These are phyloP conservation scores for Ptiloglossa arizonensis DNA, from an alignment of 1,140 invertebrate species.

Conservation along the genomic window DNA sequence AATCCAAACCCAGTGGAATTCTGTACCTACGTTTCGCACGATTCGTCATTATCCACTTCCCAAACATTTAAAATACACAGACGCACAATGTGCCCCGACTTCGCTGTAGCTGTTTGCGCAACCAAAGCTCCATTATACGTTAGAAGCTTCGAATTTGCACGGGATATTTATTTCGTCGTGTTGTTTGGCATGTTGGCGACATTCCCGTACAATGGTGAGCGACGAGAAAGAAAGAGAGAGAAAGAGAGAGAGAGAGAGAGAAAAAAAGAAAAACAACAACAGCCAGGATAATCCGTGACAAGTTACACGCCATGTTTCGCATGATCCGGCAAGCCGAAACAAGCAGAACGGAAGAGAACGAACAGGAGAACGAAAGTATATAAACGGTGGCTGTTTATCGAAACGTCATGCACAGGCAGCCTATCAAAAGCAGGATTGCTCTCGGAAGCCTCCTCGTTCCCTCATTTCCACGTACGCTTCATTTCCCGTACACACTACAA, in stretches of 20 bases:
- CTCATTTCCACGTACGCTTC: constrained; percentile 49
- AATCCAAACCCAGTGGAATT: too few species aligned
- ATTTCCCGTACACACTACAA: constrained; percentile 28
- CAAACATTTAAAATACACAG: too few species aligned
- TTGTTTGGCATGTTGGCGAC: constrained; percentile 10
- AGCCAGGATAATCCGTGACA: constrained; percentile 45
- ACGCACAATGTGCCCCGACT: too few species aligned
- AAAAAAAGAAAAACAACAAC: too few species aligned
- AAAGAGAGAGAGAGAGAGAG: too few species aligned
- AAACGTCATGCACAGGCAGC: constrained; percentile 71
- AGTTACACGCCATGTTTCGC: constrained; percentile 50
- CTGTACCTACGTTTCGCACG: too few species aligned
- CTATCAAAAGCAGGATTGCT: constrained; percentile 72
- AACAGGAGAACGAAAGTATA: constrained; percentile 57
- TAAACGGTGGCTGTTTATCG: constrained; percentile 69
- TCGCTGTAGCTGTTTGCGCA: not conserved
- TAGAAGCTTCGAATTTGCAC: not conserved
- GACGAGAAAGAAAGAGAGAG: not conserved
- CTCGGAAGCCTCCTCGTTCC: constrained; percentile 49
- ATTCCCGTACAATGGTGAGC: not conserved
- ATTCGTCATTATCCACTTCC: too few species aligned
- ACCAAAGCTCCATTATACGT: not conserved
- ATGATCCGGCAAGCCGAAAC: constrained; percentile 54
- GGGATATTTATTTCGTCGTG: not conserved
- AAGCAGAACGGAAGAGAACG: constrained; percentile 27